Evolutionary conservation across 2,797 vertebrate species (phyloP).

Genomic region (Coreius guichenoti): DNA sequence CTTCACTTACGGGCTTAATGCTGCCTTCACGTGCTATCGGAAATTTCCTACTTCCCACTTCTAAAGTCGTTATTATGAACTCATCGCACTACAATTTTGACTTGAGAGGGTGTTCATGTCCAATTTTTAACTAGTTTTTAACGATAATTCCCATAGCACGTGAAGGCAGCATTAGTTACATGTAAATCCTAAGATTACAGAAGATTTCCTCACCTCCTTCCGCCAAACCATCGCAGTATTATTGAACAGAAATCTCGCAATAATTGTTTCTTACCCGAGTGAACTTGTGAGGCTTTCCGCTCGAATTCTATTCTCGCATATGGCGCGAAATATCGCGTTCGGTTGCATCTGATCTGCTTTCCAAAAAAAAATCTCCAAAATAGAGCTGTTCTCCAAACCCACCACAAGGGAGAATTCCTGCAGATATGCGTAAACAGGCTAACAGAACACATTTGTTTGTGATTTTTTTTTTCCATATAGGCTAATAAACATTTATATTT

Average conservation of each 20-base stretch:
- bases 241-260: background rate
- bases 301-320: background rate
- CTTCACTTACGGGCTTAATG: background rate
- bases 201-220: background rate
- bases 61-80: too few species aligned
- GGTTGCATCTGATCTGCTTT: background rate
- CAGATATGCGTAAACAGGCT: background rate
- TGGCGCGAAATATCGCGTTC: background rate
- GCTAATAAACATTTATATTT: too few species aligned
- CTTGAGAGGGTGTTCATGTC: too few species aligned
- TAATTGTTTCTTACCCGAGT: background rate
- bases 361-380: background rate
- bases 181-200: background rate
- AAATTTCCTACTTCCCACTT: too few species aligned
- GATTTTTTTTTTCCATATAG: too few species aligned
- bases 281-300: background rate
- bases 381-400: conserved; percentile 20
- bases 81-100: too few species aligned
- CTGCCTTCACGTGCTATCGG: too few species aligned
- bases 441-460: background rate
- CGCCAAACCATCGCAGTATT: background rate
- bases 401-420: conserved; percentile 45
- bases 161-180: too few species aligned
- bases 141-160: too few species aligned
- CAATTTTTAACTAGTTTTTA: too few species aligned